Conservation (phyloP, 2,113 vertebrate genomes). For the Stegostoma tigrinum region DNA sequence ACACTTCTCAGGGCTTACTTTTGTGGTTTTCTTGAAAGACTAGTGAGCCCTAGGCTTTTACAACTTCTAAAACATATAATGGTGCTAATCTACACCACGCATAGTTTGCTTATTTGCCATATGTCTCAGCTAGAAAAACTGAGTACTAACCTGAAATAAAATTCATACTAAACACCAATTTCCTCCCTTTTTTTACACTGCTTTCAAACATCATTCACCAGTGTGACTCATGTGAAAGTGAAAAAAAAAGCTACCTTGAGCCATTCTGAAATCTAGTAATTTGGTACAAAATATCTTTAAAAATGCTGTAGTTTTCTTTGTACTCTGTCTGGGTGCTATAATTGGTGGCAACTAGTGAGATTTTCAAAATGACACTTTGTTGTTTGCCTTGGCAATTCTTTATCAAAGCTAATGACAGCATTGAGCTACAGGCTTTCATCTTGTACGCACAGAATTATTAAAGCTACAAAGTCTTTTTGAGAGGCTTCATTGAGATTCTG, state of each 20-base stretch:
- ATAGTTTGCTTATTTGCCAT: background rate
- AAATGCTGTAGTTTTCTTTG: background rate
- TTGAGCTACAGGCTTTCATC: slow-evolving; percentile 24
- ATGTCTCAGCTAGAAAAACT: background rate
- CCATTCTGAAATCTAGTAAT: background rate
- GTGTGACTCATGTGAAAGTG: background rate
- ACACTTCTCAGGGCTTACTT: background rate
- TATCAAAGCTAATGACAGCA: slow-evolving; percentile 18
- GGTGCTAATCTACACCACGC: background rate
- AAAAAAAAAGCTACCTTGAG: background rate
- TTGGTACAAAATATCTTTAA: background rate
- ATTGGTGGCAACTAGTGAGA: background rate
- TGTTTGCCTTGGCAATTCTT: slow-evolving; percentile 17
- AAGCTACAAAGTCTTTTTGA: slow-evolving; percentile 26
- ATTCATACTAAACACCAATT: background rate
- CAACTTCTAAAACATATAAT: background rate
- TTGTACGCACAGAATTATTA: slow-evolving; percentile 15
- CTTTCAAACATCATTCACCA: background rate
- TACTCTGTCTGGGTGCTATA: background rate
- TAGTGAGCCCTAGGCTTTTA: background rate
- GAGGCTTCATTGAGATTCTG: slow-evolving; percentile 35
- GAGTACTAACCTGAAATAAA: background rate
- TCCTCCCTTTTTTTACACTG: background rate
- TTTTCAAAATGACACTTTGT: background rate
- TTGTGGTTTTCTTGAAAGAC: background rate